Percentiles rank a stretch among this genome's conserved stretches.
Evolutionary conservation across 2,113 vertebrate species (phyloP).

Genomic region (Siniperca chuatsi): DNA sequence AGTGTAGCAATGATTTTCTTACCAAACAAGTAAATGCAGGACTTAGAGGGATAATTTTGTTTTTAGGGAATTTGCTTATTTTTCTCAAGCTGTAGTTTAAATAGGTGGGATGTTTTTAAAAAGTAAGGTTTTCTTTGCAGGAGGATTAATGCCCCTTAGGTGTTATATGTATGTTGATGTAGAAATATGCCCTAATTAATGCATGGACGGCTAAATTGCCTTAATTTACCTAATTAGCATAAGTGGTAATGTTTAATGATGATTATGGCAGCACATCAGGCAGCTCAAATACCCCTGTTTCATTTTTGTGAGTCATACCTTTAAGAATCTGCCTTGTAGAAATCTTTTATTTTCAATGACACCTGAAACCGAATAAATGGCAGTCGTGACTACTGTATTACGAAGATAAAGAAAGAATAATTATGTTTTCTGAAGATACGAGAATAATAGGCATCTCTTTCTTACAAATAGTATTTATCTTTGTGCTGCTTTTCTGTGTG

Average conservation of each 20-base stretch:
- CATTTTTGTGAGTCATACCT: conserved; percentile 38
- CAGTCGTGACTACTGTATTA: conserved; percentile 45
- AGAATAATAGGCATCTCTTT: conserved; percentile 10
- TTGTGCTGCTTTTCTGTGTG: not conserved
- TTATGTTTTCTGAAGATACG: conserved; percentile 19
- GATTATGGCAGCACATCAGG: conserved; percentile 19
- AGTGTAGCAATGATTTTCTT: conserved; percentile 21
- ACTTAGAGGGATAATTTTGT: not conserved
- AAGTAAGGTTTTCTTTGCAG: not conserved
- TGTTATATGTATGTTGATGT: not conserved
- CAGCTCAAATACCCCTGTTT: not conserved
- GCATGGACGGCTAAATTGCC: not conserved
- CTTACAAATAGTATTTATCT: conserved; percentile 16
- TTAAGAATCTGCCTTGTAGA: conserved; percentile 11
- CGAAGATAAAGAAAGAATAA: conserved; percentile 20
- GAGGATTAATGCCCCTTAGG: not conserved
- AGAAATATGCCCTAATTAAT: not conserved
- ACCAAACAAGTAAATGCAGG: not conserved
- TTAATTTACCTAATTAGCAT: conserved; percentile 28
- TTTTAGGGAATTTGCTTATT: conserved; percentile 18
- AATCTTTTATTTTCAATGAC: conserved; percentile 19
- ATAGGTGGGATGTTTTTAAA: not conserved
- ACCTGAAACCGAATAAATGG: conserved; percentile 34
- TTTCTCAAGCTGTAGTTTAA: not conserved
- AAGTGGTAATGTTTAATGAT: not conserved